Evolutionary conservation across 2,797 vertebrate species (phyloP), one percentile per base, ranked within the genome.

Genomic region (Allobates femoralis): DNA sequence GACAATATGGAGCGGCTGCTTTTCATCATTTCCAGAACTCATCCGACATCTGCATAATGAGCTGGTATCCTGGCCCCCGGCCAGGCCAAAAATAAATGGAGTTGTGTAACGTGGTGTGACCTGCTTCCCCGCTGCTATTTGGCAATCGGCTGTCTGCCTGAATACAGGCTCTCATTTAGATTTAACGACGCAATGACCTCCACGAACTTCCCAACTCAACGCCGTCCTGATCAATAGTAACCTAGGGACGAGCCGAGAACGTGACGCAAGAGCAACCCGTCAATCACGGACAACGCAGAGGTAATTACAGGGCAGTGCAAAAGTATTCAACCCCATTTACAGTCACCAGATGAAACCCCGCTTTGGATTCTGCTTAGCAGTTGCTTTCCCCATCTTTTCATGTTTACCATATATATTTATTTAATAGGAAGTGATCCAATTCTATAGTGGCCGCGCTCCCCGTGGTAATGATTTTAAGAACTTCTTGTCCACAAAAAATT

Each of bases 11-110:
- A 21, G 4, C 32, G 19, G 55, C 55, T 14, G 30, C 34, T 32
- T 46, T 46, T 46, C 58, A 30, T 53, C 50, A 16, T 23, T 32
- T 81, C 62, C n/a, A 81, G 46, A 26, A 69, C 83, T 51, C 58
- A 53, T 64, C 55, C 26, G 77, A 60, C 82, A 84, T 84, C 82
- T 64, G 71, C 71, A 58, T 28, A 51, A 81, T 69, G 79, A 81
- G 15, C 30, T 34, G 3, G 19, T 41, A 21, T 74, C 41, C 19
- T 83, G 81, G 66, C 71, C 18, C 3, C 26, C 7, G 16, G 34
- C 69, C 82, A 84, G 28, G 10, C 62, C 41, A 23, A 15, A 19
- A 55, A 53, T 46, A 69, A 82, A 73, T 14, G 41, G 56, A 75
- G 34, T 84, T 76, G 56, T 32, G 82, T 62, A 51, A 84, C 37